Evolutionary conservation across 1,140 invertebrate species (phyloP).

Genomic region (Phymastichus coffea): DNA sequence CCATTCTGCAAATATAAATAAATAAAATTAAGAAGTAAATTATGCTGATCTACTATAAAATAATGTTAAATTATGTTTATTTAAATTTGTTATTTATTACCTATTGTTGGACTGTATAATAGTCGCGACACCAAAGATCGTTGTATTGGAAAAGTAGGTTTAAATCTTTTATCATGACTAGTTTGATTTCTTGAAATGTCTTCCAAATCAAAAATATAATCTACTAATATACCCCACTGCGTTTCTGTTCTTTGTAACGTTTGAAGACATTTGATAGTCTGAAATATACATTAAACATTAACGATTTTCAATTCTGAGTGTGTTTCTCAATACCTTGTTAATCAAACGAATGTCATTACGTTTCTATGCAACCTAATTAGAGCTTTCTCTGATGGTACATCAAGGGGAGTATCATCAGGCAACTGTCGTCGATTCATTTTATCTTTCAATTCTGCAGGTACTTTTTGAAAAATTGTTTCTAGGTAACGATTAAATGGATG

Average conservation of each 20-base stretch:
- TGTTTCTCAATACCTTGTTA: neutral
- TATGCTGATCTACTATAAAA: neutral
- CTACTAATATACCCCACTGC: constrained; percentile 86
- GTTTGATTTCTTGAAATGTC: constrained; percentile 82
- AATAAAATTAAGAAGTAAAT: constrained; percentile 7
- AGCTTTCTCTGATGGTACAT: constrained; percentile 76
- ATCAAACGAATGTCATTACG: constrained; percentile 41
- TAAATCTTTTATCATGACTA: constrained; percentile 75
- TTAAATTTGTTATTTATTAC: constrained; percentile 52
- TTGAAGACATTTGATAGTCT: constrained; percentile 87
- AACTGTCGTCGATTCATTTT: constrained; percentile 66
- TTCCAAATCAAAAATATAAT: constrained; percentile 80
- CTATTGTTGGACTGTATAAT: constrained; percentile 68
- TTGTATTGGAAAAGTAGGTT: constrained; percentile 69
- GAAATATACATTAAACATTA: constrained; percentile 30
- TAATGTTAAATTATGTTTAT: neutral
- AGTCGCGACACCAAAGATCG: constrained; percentile 60
- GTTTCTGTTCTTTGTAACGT: constrained; percentile 86
- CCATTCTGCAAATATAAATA: constrained; percentile 73
- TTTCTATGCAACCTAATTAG: constrained; percentile 80
- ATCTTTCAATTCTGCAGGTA: constrained; percentile 75
- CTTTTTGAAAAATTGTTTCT: constrained; percentile 88
- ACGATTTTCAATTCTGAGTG: neutral
- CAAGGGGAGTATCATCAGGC: constrained; percentile 66
- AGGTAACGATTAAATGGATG: constrained; percentile 71